Evolutionary conservation across 2,888 invertebrate species (phyloP).

Genomic region (Leptura quadrifasciata): DNA sequence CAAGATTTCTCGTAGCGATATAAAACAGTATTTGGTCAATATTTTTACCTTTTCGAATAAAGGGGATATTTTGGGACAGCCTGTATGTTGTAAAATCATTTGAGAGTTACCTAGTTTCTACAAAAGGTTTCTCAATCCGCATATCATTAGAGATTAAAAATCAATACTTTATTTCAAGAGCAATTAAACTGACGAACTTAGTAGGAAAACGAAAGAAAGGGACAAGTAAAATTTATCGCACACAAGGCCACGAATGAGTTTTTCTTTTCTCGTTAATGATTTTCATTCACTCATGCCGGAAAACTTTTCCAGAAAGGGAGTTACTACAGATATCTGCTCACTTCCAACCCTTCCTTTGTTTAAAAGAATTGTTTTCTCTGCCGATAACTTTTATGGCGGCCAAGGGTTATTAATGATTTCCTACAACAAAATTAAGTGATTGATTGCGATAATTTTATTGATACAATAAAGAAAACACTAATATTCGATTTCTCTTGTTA

Average conservation of each 20-base stretch:
- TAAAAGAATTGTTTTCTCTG: constrained; percentile 24
- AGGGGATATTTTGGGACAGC: too few species aligned
- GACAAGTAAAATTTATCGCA: constrained; percentile 17
- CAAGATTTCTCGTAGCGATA: too few species aligned
- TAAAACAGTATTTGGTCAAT: too few species aligned
- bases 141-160: not conserved
- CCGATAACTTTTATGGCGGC: constrained; percentile 1
- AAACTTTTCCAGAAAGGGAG: constrained; percentile 1
- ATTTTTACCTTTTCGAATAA: too few species aligned
- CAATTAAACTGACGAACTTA: constrained; percentile 9
- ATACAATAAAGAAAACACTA: not conserved
- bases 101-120: too few species aligned
- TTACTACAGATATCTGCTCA: constrained; percentile 9
- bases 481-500: too few species aligned
- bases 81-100: too few species aligned
- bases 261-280: constrained; percentile 26
- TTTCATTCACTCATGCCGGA: constrained; percentile 26
- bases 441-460: not conserved
- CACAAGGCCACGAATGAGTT: constrained; percentile 1
- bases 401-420: constrained; percentile 1
- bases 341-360: constrained; percentile 5
- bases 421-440: not conserved
- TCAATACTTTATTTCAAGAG: not conserved
- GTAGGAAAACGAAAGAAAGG: constrained; percentile 18
- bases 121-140: not conserved